Evolutionary conservation across 2,797 vertebrate genomes (phyloP), one percentile per base, ranked within the genome.

Genomic region (Silurus lanzhouensis): DNA sequence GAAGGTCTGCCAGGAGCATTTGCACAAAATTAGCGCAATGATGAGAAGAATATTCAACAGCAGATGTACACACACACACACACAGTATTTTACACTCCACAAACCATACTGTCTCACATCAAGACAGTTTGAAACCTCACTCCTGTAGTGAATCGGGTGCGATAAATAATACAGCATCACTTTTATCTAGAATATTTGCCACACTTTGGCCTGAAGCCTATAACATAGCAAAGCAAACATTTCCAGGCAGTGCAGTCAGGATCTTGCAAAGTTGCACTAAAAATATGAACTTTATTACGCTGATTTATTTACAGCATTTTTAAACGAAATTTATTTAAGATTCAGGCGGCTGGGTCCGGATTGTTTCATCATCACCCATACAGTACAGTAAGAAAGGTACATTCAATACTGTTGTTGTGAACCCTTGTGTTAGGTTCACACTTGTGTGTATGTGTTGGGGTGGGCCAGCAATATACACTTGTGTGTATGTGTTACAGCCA

Each of bases 11-110:
- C 31, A 79, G 31, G 58, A 61, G 58, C 19, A 44, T 79, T 63
- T 76, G 6, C 52, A 17, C 46, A 57, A 27, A 27, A 75, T 75
- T 63, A 78, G 9, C 5, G 9, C 58, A 79, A n/a, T 20, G 27
- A 77, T 77, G 27, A 38, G 55, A 27, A 31, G 75, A 31, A 71
- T 22, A 22, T 71, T 70, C 67, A 70, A 19, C 75, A 76, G 52
- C 57, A 38, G 6, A 60, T 60, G 57, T 9, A 78, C 4, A 6
- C 14, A 38, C 64, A n/a, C n/a, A 74, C 22, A 15, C 7, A 44
- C 12, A 46, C 17, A 70, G 10, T 72, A 48, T 71, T 19, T 20
- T 22, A 72, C 17, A 44, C 17, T 44, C 38, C 3, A 71, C 22
- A 74, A 48, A 52, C 70, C 1, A 19, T 22, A 25, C 14, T 75